These are phyloP conservation scores for Caranx ignobilis DNA, from an alignment of 2,113 vertebrate genomes.

Conservation along the genomic window DNA sequence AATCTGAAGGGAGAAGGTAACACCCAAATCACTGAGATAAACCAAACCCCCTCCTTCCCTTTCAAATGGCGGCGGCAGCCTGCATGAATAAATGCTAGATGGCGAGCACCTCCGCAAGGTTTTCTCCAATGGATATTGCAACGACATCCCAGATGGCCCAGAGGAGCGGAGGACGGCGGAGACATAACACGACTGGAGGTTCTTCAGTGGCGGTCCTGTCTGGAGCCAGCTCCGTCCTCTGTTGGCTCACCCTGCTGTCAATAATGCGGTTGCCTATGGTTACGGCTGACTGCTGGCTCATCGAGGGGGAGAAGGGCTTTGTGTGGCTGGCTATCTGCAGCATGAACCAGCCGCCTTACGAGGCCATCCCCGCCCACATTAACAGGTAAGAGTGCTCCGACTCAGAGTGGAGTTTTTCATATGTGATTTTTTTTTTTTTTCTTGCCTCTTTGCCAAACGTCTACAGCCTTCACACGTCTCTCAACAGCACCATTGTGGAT, in stretches of 20 bases:
- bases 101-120: slow-evolving; percentile 25
- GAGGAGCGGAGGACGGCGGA: slow-evolving; percentile 45
- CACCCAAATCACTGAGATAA: slow-evolving; percentile 1
- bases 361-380: slow-evolving; percentile 96
- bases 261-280: slow-evolving; percentile 84
- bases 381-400: slow-evolving; percentile 80
- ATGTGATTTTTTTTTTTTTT: not conserved
- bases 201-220: slow-evolving; percentile 62
- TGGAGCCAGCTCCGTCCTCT: slow-evolving; percentile 79
- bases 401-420: not conserved
- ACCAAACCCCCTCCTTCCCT: slow-evolving; percentile 4
- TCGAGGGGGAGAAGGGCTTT: slow-evolving; percentile 98
- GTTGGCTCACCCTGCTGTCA: slow-evolving; percentile 86
- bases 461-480: slow-evolving; percentile 16
- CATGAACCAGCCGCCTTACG: slow-evolving; percentile 98
- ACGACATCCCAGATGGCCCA: slow-evolving; percentile 53
- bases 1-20: not conserved
- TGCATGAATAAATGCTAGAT: slow-evolving; percentile 54
- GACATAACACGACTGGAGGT: slow-evolving; percentile 36
- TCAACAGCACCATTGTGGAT: slow-evolving; percentile 93
- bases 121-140: slow-evolving; percentile 59
- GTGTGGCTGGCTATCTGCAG: slow-evolving; percentile 99
- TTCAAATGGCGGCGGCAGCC: slow-evolving; percentile 51
- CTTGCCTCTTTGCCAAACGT: not conserved
- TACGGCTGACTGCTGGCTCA: slow-evolving; percentile 95